Evolutionary conservation across 92 coral and sea anemone genomes (phyloP).

Genomic region (Hydrozoanthus gracilis): DNA sequence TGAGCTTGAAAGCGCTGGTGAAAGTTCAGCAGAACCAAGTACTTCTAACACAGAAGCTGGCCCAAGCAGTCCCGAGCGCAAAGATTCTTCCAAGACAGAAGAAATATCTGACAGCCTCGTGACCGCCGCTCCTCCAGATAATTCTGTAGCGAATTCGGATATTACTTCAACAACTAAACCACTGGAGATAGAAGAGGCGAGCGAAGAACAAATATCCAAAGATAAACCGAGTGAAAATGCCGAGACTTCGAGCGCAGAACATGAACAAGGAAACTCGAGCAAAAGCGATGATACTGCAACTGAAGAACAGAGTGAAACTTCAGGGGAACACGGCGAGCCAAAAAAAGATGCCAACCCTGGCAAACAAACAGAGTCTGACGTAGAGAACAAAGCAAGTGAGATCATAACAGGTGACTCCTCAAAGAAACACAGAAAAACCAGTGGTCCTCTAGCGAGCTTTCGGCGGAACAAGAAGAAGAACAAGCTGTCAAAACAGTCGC

Average conservation of each 20-base stretch:
- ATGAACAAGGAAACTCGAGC: background rate
- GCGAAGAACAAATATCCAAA: background rate
- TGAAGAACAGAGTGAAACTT: slow-evolving; percentile 22
- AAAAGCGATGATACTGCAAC: background rate
- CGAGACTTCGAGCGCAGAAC: background rate
- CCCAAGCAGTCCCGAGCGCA: background rate
- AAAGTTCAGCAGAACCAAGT: background rate
- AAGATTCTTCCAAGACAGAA: background rate
- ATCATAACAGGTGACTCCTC: slow-evolving; percentile 42
- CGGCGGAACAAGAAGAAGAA: slow-evolving; percentile 22
- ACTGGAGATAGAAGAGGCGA: background rate
- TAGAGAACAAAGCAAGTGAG: slow-evolving; percentile 41
- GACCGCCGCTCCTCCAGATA: background rate
- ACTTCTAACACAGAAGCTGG: background rate
- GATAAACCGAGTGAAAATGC: background rate
- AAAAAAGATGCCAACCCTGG: background rate
- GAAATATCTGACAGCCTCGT: background rate
- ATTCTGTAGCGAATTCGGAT: background rate
- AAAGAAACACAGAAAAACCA: slow-evolving; percentile 33
- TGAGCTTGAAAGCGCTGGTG: background rate
- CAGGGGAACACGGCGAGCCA: slow-evolving; percentile 1
- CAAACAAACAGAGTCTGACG: slow-evolving; percentile 41
- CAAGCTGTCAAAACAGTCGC: slow-evolving; percentile 5
- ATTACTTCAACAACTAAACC: background rate
- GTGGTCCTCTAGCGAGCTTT: slow-evolving; percentile 42